These are phyloP conservation scores for Brachionus calyciflorus DNA, from an alignment of 1,140 invertebrate species.

Conservation along the genomic window DNA sequence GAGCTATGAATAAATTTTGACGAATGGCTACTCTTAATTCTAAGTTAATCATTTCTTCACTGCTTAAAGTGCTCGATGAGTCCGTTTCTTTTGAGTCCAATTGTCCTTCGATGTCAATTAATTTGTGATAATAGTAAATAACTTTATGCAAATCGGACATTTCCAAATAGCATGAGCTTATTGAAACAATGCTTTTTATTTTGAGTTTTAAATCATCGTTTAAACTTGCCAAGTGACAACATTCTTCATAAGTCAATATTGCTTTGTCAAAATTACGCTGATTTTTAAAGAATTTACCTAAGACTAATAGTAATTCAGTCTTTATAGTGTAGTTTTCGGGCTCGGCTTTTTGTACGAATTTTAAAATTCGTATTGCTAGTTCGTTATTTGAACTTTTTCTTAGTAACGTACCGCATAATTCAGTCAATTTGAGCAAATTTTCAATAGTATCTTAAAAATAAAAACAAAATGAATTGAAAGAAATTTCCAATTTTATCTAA, in stretches of 20 bases:
- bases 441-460: background rate
- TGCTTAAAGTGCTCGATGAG: background rate
- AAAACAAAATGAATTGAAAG: background rate
- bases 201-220: conserved; percentile 17
- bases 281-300: conserved; percentile 40
- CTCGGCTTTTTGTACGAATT: background rate
- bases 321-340: background rate
- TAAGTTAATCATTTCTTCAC: background rate
- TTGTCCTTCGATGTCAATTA: conserved; percentile 5
- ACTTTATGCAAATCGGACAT: conserved; percentile 38
- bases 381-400: conserved; percentile 3
- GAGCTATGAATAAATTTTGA: conserved; percentile 41
- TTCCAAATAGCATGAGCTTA: conserved; percentile 38
- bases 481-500: background rate
- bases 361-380: conserved; percentile 9
- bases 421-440: background rate
- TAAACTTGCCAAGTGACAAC: background rate
- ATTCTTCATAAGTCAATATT: conserved; percentile 30
- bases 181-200: conserved; percentile 34
- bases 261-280: conserved; percentile 41
- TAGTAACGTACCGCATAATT: background rate
- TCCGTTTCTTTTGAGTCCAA: background rate
- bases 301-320: conserved; percentile 16
- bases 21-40: conserved; percentile 27
- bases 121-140: conserved; percentile 35